Percentiles rank a stretch among this genome's conserved stretches.
These are phyloP conservation scores for Hypotaenidia okinawae DNA, from an alignment of 2,797 vertebrate species.

Conservation along the genomic window DNA sequence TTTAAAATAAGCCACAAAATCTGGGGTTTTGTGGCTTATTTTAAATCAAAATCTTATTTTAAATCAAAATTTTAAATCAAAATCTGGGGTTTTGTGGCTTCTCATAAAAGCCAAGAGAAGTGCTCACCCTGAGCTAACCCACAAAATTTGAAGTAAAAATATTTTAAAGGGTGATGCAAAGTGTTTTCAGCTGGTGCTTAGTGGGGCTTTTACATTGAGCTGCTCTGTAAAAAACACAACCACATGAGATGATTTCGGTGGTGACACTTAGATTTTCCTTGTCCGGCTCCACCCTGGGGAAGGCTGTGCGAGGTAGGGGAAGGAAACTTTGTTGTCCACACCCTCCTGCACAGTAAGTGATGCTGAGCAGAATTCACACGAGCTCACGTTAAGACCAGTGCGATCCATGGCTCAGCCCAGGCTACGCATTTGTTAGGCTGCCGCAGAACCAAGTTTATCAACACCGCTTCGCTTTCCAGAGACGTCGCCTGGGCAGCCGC, in stretches of 20 bases:
- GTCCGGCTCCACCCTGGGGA: background rate
- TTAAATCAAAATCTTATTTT: too few relatives aligned
- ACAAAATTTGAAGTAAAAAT: background rate
- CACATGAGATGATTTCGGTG: background rate
- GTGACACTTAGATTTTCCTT: background rate
- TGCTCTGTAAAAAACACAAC: background rate
- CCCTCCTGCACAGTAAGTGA: background rate
- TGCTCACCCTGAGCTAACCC: background rate
- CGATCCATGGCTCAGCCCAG: background rate
- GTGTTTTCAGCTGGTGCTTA: background rate
- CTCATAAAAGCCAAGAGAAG: background rate
- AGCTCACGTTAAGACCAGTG: background rate
- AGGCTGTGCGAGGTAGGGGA: accelerated
- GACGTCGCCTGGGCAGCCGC: background rate
- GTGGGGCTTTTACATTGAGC: background rate
- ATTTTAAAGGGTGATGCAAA: background rate
- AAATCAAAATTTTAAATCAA: background rate
- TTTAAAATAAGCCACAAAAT: slow-evolving; percentile 24
- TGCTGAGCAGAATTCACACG: background rate
- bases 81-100: background rate
- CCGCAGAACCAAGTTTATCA: background rate
- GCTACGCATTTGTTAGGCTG: background rate
- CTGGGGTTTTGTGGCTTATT: background rate
- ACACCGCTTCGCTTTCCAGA: background rate
- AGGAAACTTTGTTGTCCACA: background rate